Evolutionary conservation across 2,113 vertebrate species (phyloP).

Genomic region (Physeter macrocephalus): DNA sequence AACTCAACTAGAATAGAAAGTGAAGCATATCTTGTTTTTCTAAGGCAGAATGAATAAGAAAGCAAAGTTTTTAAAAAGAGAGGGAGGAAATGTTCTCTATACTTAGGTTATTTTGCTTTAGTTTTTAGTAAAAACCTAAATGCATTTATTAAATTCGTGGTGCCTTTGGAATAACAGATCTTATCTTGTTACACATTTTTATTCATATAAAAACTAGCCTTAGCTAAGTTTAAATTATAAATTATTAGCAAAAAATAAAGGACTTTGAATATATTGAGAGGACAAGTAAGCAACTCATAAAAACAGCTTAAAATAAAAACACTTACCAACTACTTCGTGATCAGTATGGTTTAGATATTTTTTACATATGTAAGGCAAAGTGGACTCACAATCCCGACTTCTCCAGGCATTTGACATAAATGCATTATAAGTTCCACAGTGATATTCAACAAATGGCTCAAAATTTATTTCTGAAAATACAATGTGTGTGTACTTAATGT

Average conservation of each 20-base stretch:
- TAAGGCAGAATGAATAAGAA: not conserved
- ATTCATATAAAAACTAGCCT: not conserved
- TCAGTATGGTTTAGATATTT: conserved; percentile 84
- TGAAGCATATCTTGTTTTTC: not conserved
- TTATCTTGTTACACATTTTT: not conserved
- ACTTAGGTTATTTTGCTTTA: not conserved
- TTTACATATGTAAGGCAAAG: conserved; percentile 93
- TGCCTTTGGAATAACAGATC: not conserved
- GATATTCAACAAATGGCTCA: conserved; percentile 73
- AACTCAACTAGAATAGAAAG: conserved; percentile 25
- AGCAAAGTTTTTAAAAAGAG: not conserved
- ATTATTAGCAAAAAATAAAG: not conserved
- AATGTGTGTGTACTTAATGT: conserved; percentile 33
- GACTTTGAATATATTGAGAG: not conserved
- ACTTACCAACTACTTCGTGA: conserved; percentile 85
- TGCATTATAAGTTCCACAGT: conserved; percentile 88
- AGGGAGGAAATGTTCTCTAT: not conserved
- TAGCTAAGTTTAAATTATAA: not conserved
- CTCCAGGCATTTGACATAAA: conserved; percentile 81
- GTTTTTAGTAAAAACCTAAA: conserved; percentile 25
- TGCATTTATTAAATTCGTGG: not conserved
- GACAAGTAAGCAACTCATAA: not conserved
- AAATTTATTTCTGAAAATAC: conserved; percentile 75
- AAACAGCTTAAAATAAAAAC: not conserved
- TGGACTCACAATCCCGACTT: conserved; percentile 85